Percentiles rank a stretch among this genome's conserved stretches.
Conservation (phyloP, 2,888 invertebrate species). For the Apoderus coryli region DNA sequence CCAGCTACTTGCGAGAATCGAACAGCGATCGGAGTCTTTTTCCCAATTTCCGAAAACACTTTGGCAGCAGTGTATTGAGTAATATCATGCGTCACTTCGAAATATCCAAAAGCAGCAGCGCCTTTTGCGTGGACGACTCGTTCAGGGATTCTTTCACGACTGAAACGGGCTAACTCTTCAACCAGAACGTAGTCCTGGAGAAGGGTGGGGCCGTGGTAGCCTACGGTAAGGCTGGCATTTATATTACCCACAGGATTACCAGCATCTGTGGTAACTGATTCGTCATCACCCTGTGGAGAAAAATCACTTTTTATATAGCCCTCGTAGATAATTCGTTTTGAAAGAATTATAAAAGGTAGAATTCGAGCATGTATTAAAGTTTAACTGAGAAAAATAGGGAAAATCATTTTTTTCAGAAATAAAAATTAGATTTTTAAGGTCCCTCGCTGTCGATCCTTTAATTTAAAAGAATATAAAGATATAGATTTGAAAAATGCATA, state of each 20-base stretch:
- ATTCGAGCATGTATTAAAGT: too few species aligned
- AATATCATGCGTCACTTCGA: slow-evolving; percentile 77
- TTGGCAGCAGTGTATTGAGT: slow-evolving; percentile 61
- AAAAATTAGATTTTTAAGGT: too few species aligned
- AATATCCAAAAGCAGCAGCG: slow-evolving; percentile 70
- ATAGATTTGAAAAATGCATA: too few species aligned
- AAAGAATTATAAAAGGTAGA: too few species aligned
- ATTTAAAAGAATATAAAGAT: too few species aligned
- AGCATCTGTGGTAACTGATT: slow-evolving; percentile 56
- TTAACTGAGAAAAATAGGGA: too few species aligned
- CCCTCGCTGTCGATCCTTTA: too few species aligned
- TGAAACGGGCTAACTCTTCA: slow-evolving; percentile 70
- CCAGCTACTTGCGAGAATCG: slow-evolving; percentile 72
- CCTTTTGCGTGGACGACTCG: slow-evolving; percentile 93
- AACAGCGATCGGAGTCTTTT: slow-evolving; percentile 61
- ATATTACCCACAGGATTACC: slow-evolving; percentile 72
- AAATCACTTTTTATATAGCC: too few species aligned
- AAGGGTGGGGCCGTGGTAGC: slow-evolving; percentile 70
- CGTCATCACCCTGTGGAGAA: too few species aligned
- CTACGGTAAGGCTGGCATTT: slow-evolving; percentile 63
- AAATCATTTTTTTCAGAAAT: too few species aligned
- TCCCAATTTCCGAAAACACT: slow-evolving; percentile 60
- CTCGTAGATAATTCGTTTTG: too few species aligned
- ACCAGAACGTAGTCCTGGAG: slow-evolving; percentile 69
- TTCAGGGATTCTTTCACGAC: slow-evolving; percentile 86